These are phyloP conservation scores for Anticlea derivata DNA, from an alignment of 2,888 invertebrate species.

Conservation along the genomic window DNA sequence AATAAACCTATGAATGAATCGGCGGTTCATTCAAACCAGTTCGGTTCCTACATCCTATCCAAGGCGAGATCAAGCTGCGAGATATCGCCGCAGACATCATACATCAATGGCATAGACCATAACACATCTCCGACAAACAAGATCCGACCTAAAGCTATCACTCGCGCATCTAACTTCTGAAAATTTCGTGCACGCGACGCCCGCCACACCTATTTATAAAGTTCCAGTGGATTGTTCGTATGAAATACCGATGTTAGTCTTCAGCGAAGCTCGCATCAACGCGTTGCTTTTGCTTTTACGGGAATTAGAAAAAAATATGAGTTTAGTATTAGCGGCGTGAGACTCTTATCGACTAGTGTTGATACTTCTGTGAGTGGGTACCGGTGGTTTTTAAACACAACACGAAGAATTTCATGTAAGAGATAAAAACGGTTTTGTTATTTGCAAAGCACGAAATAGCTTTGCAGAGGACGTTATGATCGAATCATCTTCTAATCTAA, in stretches of 20 bases:
- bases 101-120: slow-evolving; percentile 29
- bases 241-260: slow-evolving; percentile 76
- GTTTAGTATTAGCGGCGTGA: slow-evolving; percentile 53
- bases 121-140: slow-evolving; percentile 22
- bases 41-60: background rate
- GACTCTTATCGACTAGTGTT: too few species aligned
- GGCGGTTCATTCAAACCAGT: slow-evolving; percentile 1
- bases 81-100: slow-evolving; percentile 21
- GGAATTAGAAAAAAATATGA: slow-evolving; percentile 48
- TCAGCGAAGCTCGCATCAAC: slow-evolving; percentile 52
- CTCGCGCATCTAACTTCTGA: slow-evolving; percentile 34
- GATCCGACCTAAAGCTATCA: slow-evolving; percentile 32
- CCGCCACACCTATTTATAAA: slow-evolving; percentile 80
- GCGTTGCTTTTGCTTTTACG: slow-evolving; percentile 17
- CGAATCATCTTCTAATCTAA: slow-evolving; percentile 18
- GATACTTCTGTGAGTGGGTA: slow-evolving; percentile 70
- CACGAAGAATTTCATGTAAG: slow-evolving; percentile 50
- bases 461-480: slow-evolving; percentile 26
- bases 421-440: slow-evolving; percentile 38
- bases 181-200: slow-evolving; percentile 49
- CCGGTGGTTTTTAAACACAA: slow-evolving; percentile 46
- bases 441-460: slow-evolving; percentile 36
- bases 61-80: slow-evolving; percentile 4
- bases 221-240: slow-evolving; percentile 79
- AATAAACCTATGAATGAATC: slow-evolving; percentile 6